These are phyloP conservation scores for Macaca nemestrina DNA, from an alignment of 2,113 vertebrate species.

Conservation along the genomic window DNA sequence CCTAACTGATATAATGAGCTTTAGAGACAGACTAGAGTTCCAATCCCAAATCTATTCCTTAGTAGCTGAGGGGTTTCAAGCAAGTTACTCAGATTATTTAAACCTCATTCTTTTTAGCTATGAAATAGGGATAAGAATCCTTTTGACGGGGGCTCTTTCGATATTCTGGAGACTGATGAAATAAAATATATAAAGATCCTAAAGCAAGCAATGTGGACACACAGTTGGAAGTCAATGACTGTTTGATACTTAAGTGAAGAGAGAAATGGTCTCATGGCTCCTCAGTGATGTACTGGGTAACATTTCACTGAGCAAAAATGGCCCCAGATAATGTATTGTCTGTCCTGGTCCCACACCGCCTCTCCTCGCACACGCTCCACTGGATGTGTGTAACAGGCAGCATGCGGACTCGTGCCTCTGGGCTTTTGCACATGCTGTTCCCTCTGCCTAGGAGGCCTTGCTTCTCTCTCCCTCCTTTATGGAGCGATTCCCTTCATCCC, in stretches of 20 bases:
- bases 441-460: neutral
- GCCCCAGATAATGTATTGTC: neutral
- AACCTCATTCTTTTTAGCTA: neutral
- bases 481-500: neutral
- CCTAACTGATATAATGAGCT: neutral
- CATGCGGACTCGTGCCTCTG: neutral
- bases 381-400: neutral
- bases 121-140: neutral
- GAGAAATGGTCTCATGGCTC: neutral
- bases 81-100: neutral
- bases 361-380: neutral
- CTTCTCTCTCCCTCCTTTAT: neutral
- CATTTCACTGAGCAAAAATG: neutral
- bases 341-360: neutral
- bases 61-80: neutral
- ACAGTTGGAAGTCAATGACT: neutral
- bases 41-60: neutral
- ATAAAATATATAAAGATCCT: neutral
- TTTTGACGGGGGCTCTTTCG: neutral
- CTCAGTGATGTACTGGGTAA: neutral
- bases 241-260: neutral
- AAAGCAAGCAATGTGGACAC: neutral
- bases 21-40: neutral
- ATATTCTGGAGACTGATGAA: neutral
- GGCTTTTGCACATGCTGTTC: neutral